phyloP scores from a whole-genome alignment of 2,797 vertebrate species.

The Phalloptychus januarius region DNA sequence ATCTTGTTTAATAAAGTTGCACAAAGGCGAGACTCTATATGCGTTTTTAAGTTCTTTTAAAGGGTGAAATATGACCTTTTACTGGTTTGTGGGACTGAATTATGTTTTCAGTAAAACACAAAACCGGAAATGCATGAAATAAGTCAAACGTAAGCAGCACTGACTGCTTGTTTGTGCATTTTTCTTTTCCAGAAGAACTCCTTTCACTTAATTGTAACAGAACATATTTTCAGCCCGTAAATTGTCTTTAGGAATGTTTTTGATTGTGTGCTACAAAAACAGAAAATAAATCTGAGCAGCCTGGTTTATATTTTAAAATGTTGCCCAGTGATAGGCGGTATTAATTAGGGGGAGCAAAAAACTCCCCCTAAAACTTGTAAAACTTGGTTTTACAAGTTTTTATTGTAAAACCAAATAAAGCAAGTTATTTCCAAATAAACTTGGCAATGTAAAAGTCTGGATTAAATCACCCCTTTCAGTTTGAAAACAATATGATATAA shows the following conservation, averaged over 20 bases:
- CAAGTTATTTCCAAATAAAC: too few relatives aligned
- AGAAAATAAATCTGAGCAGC: background rate
- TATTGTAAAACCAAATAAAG: too few relatives aligned
- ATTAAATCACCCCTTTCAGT: constrained; percentile 46
- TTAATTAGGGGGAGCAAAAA: too few relatives aligned
- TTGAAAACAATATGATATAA: constrained; percentile 35
- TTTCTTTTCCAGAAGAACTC: background rate
- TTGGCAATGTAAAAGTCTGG: constrained; percentile 31
- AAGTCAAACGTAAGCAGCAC: background rate
- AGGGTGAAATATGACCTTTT: background rate
- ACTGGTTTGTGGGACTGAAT: background rate
- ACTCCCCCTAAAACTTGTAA: too few relatives aligned
- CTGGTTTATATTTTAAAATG: constrained; percentile 25
- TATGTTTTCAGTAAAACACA: background rate
- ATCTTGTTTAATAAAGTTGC: too few relatives aligned
- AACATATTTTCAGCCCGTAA: background rate
- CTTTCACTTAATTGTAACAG: background rate
- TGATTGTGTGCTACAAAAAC: background rate
- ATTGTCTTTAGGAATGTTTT: background rate
- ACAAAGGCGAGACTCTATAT: too few relatives aligned
- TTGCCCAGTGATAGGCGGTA: background rate
- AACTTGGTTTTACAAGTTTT: too few relatives aligned
- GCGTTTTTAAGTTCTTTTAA: too few relatives aligned
- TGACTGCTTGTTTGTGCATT: background rate
- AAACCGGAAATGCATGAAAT: background rate